Evolutionary conservation across 1,140 invertebrate species (phyloP), one percentile per base, ranked within the genome.

Genomic region (Brachionus sp.): DNA sequence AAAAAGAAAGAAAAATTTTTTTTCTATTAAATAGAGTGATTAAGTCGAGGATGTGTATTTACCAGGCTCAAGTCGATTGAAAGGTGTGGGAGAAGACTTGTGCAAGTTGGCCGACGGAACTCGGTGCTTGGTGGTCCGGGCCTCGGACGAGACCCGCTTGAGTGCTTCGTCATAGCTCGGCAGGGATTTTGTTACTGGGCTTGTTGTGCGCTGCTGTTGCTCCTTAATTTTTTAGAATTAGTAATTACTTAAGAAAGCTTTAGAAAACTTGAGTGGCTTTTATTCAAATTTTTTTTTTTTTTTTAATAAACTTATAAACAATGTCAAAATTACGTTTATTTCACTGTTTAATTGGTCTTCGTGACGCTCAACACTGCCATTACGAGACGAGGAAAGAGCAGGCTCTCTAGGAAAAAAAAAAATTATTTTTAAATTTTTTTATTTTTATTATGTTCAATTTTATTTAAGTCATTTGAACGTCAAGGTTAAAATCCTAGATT

Each of bases 151-250:
- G 23, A 75, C 70, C 2, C 70, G 39, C 25, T 75, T 75, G 7
- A 75, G 70, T 1, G 70, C 70, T 46, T 75, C 70, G 33, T 75
- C 70, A 33, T 75, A 75, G 33, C 70, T 75, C 0, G 70, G 70
- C 44, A 75, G 13, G 19, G 70, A 75, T 75, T 75, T 75, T 7
- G 70, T 75, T 10, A 75, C 25, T 46, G 70, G 70, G 70, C 70
- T 75, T 33, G 70, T 75, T 29, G 42, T 46, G 29, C 70, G 9
- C 9, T 75, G 16, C 1, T 44, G 9, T 5, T 75, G 16, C 1
- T 44, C 12, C 70, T 75, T 75, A 46, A 50, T 29, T 35, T 29
- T 6, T 13, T 35, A 29, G 0, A 73, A 16, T 57, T n/a, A 19
- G 3, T 57, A 2, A 57, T 10, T 19, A 57, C 23, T 57, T 57